Evolutionary conservation across 2,113 vertebrate genomes (phyloP), one percentile per base, ranked within the genome.

Genomic region (Apus apus): DNA sequence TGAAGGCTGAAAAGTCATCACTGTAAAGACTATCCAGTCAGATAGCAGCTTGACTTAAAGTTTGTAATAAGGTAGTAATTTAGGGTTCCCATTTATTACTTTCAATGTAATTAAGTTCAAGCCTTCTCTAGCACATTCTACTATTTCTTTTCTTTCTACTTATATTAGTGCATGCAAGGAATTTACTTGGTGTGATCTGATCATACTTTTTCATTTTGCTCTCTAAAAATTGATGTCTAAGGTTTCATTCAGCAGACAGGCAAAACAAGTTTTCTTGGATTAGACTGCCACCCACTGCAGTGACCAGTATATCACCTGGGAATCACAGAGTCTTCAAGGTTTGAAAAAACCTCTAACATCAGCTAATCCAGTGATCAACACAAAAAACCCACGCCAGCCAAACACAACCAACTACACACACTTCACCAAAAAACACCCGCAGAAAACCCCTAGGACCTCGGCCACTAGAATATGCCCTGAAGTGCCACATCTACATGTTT

Each of bases 61-160:
- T 79, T 70, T 34, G 40, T 83, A 88, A 80, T 90, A 80, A 86
- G 8, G 30, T 19, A 72, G 53, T 82, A 77, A 88, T 94, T 82
- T 73, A 80, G 67, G 45, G 72, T 88, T 85, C 36, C 45, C 9
- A 4, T 30, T 25, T 80, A 83, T 90, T 85, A n/a, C 27, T 62
- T 84, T 84, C 6, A 9, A 61, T 87, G 56, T 74, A 93, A 84
- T 81, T 84, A 77, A 79, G 79, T 38, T 67, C 0, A 4, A 85
- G 27, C 48, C 67, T 86, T 86, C 50, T 91, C 50, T 65, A 61
- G 54, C 40, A 61, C 40, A 70, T 86, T 29, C 76, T 38, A 54
- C 64, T 86, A 60, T 86, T 91, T 91, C 54, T 91, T 89, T 93
- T 75, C 79, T 85, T 89, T 89, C 58, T 73, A 18, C 38, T 85